Conservation (phyloP, 2,888 invertebrate genomes). For the Zaprionus bogoriensis region DNA sequence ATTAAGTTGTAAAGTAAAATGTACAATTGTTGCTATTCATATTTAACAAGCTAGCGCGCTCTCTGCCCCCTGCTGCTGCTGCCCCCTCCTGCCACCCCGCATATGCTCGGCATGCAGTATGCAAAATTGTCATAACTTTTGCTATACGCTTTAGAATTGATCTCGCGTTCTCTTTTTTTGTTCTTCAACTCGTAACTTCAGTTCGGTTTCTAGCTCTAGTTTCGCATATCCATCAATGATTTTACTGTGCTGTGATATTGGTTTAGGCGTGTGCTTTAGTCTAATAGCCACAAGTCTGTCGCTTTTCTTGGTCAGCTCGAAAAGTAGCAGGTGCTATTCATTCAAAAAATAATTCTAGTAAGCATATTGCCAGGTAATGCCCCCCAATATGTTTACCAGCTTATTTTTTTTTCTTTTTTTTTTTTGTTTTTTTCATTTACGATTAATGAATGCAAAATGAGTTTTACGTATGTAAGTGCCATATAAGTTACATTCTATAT, state of each 20-base stretch:
- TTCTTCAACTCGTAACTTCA: neutral
- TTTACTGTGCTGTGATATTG: conserved; percentile 13
- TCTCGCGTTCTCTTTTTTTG: neutral
- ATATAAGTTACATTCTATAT: conserved; percentile 32
- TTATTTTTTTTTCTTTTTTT: conserved; percentile 42
- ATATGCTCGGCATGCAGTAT: conserved; percentile 58
- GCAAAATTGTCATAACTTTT: conserved; percentile 69
- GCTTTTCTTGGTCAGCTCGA: conserved; percentile 57
- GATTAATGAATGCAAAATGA: conserved; percentile 12
- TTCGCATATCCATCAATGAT: conserved; percentile 31
- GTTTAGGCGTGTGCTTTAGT: conserved; percentile 7
- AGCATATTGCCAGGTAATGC: conserved; percentile 51
- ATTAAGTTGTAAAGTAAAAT: conserved; percentile 69
- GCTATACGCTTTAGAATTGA: conserved; percentile 25
- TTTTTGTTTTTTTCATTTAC: conserved; percentile 23
- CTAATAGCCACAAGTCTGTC: conserved; percentile 50
- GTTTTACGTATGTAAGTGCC: conserved; percentile 24
- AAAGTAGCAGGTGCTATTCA: conserved; percentile 57
- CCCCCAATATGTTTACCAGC: conserved; percentile 57
- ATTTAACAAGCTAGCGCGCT: conserved; percentile 73
- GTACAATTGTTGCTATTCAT: conserved; percentile 73
- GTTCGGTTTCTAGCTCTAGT: neutral
- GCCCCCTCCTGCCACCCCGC: conserved; percentile 32
- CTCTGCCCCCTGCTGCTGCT: no score
- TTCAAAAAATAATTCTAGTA: conserved; percentile 58